Conservation (phyloP, 2,888 invertebrate genomes). For the Osedax fenrisi region DNA sequence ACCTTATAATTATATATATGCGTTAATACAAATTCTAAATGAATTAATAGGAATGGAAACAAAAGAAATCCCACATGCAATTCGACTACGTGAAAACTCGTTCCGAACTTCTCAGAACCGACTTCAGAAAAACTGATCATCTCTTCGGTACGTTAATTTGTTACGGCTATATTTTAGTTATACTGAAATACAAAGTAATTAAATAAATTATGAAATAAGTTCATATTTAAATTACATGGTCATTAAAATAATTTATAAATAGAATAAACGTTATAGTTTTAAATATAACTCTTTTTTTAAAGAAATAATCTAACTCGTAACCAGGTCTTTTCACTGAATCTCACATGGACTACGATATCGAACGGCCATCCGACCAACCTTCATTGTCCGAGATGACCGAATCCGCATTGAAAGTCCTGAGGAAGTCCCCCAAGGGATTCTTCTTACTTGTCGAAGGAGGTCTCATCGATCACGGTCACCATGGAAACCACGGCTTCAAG, state of each 20-base stretch:
- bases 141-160: neutral
- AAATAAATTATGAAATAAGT: too few species aligned
- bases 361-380: constrained; percentile 38
- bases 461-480: neutral
- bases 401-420: constrained; percentile 1
- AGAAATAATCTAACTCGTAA: too few species aligned
- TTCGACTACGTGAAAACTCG: neutral
- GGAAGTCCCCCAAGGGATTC: constrained; percentile 4
- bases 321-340: neutral
- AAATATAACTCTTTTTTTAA: too few species aligned
- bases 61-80: neutral
- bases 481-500: neutral
- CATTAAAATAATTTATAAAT: too few species aligned
- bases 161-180: too few species aligned
- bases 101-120: neutral
- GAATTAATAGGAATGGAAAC: neutral
- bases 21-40: too few species aligned
- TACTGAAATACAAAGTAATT: too few species aligned
- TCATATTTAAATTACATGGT: too few species aligned
- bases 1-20: too few species aligned
- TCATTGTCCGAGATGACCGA: constrained; percentile 15
- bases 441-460: constrained; percentile 19
- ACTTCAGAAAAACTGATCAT: neutral
- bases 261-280: too few species aligned
- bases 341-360: constrained; percentile 9